These are phyloP conservation scores for Euura lappo DNA, from an alignment of 1,140 invertebrate species.

Conservation along the genomic window DNA sequence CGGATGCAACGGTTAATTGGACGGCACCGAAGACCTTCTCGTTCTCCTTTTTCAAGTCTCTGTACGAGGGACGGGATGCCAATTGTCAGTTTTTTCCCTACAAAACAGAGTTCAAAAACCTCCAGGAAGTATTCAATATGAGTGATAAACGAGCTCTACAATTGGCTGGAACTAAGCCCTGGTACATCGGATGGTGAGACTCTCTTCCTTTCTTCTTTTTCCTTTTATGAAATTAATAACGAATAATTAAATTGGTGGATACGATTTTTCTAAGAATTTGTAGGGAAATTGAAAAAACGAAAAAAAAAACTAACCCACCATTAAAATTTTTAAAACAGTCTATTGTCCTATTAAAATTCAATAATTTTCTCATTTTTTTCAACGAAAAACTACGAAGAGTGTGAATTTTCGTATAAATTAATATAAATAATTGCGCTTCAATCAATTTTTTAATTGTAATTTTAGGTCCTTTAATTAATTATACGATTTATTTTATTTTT, in stretches of 20 bases:
- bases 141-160: conserved; percentile 69
- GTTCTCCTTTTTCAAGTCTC: conserved; percentile 80
- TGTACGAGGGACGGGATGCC: conserved; percentile 70
- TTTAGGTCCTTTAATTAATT: no score
- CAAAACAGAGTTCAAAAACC: conserved; percentile 79
- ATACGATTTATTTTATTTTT: no score
- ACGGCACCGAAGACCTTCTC: conserved; percentile 72
- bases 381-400: neutral
- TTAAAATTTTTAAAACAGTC: conserved; percentile 6
- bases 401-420: neutral
- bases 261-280: no score
- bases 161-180: conserved; percentile 69
- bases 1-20: conserved; percentile 81
- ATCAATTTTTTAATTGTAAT: no score
- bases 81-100: conserved; percentile 93
- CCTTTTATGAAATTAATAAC: no score
- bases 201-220: no score
- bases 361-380: neutral
- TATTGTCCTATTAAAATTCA: no score
- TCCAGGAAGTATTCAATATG: conserved; percentile 84
- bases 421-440: neutral
- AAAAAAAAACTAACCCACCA: no score
- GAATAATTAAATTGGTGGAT: no score
- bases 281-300: no score
- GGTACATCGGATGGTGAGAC: conserved; percentile 90